Conservation (phyloP, 2,888 invertebrate genomes). For the Calephelis perditalis region DNA sequence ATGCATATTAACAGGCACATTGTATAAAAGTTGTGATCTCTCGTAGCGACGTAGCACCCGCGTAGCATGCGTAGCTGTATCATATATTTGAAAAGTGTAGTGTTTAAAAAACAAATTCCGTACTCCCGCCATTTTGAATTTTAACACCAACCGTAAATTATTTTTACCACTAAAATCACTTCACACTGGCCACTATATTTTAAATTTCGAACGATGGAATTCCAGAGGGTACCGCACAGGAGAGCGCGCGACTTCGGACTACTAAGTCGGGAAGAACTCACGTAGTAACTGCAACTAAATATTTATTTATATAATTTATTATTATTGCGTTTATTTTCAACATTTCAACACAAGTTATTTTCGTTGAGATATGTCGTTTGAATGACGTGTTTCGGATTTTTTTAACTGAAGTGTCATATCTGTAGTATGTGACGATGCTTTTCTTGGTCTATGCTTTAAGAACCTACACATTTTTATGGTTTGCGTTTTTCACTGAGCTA, state of each 20-base stretch:
- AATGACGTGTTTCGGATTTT: conserved; percentile 22
- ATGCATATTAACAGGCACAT: not conserved
- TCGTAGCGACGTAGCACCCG: conserved; percentile 41
- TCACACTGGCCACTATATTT: conserved; percentile 48
- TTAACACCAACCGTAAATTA: conserved; percentile 61
- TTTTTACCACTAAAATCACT: conserved; percentile 56
- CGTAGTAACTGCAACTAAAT: conserved; percentile 40
- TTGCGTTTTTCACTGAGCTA: no score
- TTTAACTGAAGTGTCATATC: conserved; percentile 23
- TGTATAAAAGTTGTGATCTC: conserved; percentile 14
- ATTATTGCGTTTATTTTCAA: conserved; percentile 57
- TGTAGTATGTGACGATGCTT: conserved; percentile 2
- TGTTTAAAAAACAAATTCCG: conserved; percentile 43
- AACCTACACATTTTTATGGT: not conserved
- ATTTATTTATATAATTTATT: conserved; percentile 61
- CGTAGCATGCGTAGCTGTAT: conserved; percentile 40
- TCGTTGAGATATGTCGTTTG: conserved; percentile 33
- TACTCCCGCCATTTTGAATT: conserved; percentile 57
- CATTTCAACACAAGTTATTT: conserved; percentile 47
- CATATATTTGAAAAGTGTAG: conserved; percentile 27
- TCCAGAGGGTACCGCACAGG: conserved; percentile 54
- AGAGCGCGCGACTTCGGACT: conserved; percentile 53
- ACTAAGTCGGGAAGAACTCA: conserved; percentile 36
- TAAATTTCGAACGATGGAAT: conserved; percentile 40
- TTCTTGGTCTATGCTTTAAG: not conserved